Conservation (phyloP, 2,888 invertebrate species). For the Coenonympha glycerion region DNA sequence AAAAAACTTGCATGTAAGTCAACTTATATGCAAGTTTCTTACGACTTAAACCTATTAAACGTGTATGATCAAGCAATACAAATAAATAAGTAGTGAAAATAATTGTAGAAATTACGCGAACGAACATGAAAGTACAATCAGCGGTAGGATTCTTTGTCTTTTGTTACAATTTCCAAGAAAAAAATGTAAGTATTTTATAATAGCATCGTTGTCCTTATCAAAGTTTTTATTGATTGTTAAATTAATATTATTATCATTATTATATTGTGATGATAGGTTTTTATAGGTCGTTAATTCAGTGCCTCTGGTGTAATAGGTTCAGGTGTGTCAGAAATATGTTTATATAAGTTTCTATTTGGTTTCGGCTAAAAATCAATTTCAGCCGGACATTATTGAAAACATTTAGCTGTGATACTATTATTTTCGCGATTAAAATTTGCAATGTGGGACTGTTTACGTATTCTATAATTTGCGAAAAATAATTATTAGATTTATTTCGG, state of each 20-base stretch:
- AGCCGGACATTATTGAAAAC: too few species aligned
- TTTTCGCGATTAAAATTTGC: too few species aligned
- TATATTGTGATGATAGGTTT: constrained; percentile 36
- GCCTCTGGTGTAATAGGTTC: background rate
- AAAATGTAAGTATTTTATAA: constrained; percentile 30
- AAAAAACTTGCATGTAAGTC: too few species aligned
- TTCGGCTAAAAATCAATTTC: too few species aligned
- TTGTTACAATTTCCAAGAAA: constrained; percentile 18
- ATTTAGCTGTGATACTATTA: too few species aligned
- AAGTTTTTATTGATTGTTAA: constrained; percentile 69
- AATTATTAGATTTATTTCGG: too few species aligned
- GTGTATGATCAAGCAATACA: constrained; percentile 12
- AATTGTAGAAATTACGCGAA: background rate
- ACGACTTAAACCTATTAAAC: background rate
- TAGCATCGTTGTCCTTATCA: constrained; percentile 53
- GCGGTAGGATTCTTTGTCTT: constrained; percentile 19
- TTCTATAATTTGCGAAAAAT: too few species aligned
- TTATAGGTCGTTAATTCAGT: constrained; percentile 36
- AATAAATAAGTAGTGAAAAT: constrained; percentile 4
- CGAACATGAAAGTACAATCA: constrained; percentile 20
- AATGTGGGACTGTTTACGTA: too few species aligned
- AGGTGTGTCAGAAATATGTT: too few species aligned
- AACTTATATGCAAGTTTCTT: background rate
- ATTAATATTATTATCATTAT: constrained; percentile 13
- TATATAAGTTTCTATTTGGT: too few species aligned